Evolutionary conservation across 2,888 invertebrate species (phyloP).

Genomic region (Erynnis tages): DNA sequence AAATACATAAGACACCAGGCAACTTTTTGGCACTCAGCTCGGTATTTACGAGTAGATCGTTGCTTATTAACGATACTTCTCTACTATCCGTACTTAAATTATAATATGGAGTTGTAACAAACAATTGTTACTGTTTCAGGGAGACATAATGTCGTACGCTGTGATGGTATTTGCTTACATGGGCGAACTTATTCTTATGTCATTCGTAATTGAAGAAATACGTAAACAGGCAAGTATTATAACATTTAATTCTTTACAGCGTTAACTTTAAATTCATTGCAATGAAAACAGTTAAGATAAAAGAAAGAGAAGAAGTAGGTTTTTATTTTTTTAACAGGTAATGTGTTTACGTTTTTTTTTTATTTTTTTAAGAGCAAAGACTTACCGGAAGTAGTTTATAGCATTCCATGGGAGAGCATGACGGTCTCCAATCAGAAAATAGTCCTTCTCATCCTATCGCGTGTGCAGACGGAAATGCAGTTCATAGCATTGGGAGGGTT

Average conservation of each 20-base stretch:
- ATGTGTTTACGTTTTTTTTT: background rate
- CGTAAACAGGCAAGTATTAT: conserved; percentile 34
- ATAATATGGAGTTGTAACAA: no score
- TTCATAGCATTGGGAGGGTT: conserved; percentile 44
- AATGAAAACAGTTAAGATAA: background rate
- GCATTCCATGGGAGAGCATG: conserved; percentile 46
- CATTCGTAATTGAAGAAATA: conserved; percentile 44
- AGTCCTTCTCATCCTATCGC: conserved; percentile 38
- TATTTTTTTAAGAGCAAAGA: conserved; percentile 43
- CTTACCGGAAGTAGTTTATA: conserved; percentile 41
- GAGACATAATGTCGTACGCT: conserved; percentile 28
- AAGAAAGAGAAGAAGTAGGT: no score
- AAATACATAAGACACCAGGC: no score
- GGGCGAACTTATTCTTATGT: conserved; percentile 45
- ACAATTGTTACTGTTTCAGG: conserved; percentile 32
- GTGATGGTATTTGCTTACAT: conserved; percentile 36
- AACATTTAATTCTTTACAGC: no score
- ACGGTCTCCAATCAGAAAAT: conserved; percentile 42
- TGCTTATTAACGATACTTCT: no score
- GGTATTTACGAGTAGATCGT: no score
- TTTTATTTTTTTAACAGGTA: no score
- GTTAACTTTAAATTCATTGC: background rate
- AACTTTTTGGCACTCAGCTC: no score
- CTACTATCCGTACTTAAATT: no score
- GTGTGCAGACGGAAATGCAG: conserved; percentile 40